phyloP scores from a whole-genome alignment of 2,113 vertebrate genomes.

The Felis chaus region DNA sequence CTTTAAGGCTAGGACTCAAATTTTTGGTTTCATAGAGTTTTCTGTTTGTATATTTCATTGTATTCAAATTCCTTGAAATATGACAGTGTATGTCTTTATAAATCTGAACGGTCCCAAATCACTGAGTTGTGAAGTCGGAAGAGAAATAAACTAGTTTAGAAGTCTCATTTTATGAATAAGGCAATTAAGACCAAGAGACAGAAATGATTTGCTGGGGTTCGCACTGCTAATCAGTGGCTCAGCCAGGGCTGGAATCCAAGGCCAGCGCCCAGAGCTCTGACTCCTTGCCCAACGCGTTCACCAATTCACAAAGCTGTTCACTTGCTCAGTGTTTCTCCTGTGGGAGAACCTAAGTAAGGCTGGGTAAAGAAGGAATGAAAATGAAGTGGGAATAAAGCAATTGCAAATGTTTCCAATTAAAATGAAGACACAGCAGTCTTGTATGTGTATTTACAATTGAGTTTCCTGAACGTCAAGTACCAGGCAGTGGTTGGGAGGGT shows the following conservation, averaged over 20 bases:
- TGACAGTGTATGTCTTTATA: background rate
- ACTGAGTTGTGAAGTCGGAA: background rate
- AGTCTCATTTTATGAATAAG: slow-evolving; percentile 12
- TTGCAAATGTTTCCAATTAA: slow-evolving; percentile 73
- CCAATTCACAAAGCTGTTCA: background rate
- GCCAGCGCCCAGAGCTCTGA: background rate
- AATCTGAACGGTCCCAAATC: background rate
- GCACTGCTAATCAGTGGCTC: background rate
- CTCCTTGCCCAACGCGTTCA: background rate
- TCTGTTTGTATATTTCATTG: background rate
- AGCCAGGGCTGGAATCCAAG: background rate
- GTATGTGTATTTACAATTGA: slow-evolving; percentile 67
- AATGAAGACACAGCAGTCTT: slow-evolving; percentile 44
- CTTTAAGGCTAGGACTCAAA: background rate
- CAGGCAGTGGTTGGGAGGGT: slow-evolving; percentile 42
- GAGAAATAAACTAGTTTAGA: slow-evolving; percentile 14
- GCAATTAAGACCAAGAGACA: background rate
- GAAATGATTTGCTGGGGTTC: background rate
- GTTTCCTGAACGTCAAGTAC: slow-evolving; percentile 72
- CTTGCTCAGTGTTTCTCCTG: background rate
- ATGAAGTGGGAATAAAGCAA: slow-evolving; percentile 27
- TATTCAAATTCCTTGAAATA: slow-evolving; percentile 22
- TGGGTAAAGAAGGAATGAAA: slow-evolving; percentile 47
- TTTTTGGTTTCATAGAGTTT: background rate
- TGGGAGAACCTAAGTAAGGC: background rate